These are phyloP conservation scores for Dicentrarchus labrax DNA, from an alignment of 2,113 vertebrate genomes.

Conservation along the genomic window DNA sequence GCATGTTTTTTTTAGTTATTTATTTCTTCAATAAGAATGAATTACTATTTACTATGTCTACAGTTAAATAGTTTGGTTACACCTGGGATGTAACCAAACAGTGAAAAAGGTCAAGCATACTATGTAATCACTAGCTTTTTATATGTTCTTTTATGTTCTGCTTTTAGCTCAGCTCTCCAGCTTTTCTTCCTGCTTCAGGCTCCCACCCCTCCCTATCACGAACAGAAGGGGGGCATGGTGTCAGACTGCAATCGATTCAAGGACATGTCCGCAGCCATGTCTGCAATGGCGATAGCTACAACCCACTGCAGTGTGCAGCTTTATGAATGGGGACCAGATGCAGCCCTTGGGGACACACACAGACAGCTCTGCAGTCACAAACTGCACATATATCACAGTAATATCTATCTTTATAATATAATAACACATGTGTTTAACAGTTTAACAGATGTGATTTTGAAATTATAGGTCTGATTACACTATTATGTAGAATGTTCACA, in stretches of 20 bases:
- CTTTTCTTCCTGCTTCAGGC: slow-evolving; percentile 20
- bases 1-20: background rate
- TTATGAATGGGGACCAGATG: slow-evolving; percentile 35
- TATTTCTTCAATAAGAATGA: background rate
- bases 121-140: background rate
- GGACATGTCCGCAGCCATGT: slow-evolving; percentile 62
- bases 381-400: background rate
- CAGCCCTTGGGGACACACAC: slow-evolving; percentile 14
- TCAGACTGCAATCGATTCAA: slow-evolving; percentile 69
- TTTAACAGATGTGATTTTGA: background rate
- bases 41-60: no score
- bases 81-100: background rate
- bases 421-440: background rate
- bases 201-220: slow-evolving; percentile 15
- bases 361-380: slow-evolving; percentile 5
- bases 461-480: background rate
- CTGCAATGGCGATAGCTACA: slow-evolving; percentile 50
- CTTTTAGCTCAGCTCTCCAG: background rate
- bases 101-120: background rate
- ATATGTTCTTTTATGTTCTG: background rate
- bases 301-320: slow-evolving; percentile 52
- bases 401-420: background rate
- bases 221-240: slow-evolving; percentile 28
- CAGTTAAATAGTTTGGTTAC: slow-evolving; percentile 1
- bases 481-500: background rate